These are phyloP conservation scores for Mantis religiosa DNA, from an alignment of 2,888 invertebrate species.

Conservation along the genomic window DNA sequence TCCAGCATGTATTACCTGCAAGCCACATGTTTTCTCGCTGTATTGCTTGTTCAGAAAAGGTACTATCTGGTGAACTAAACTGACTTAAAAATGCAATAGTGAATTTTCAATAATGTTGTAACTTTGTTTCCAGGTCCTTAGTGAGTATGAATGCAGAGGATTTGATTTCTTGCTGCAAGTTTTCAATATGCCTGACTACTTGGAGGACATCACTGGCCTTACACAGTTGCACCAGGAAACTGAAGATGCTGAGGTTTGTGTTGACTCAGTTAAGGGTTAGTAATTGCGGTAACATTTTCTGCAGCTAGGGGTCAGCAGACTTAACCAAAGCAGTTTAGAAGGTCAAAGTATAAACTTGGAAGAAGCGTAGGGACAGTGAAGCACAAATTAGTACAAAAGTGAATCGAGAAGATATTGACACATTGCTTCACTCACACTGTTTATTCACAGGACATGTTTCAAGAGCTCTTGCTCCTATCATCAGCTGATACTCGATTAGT, in stretches of 20 bases:
- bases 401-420: too few species aligned
- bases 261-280: background rate
- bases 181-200: conserved; percentile 72
- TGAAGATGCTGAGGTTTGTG: conserved; percentile 53
- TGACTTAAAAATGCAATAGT: background rate
- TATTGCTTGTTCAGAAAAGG: conserved; percentile 78
- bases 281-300: too few species aligned
- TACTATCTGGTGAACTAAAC: background rate
- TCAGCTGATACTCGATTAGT: too few species aligned
- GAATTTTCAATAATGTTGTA: background rate
- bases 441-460: too few species aligned
- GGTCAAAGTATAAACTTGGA: too few species aligned
- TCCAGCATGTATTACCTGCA: conserved; percentile 77
- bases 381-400: too few species aligned
- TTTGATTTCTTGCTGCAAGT: conserved; percentile 72
- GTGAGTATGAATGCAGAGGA: conserved; percentile 52
- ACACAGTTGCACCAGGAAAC: conserved; percentile 57
- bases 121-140: conserved; percentile 40
- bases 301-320: too few species aligned
- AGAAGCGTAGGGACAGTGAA: too few species aligned
- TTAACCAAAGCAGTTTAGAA: too few species aligned
- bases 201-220: conserved; percentile 85
- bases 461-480: too few species aligned
- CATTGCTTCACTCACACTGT: too few species aligned
- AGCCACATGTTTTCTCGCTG: conserved; percentile 84